phyloP scores from a whole-genome alignment of 2,888 invertebrate species.

The Podotricha telesiphe region DNA sequence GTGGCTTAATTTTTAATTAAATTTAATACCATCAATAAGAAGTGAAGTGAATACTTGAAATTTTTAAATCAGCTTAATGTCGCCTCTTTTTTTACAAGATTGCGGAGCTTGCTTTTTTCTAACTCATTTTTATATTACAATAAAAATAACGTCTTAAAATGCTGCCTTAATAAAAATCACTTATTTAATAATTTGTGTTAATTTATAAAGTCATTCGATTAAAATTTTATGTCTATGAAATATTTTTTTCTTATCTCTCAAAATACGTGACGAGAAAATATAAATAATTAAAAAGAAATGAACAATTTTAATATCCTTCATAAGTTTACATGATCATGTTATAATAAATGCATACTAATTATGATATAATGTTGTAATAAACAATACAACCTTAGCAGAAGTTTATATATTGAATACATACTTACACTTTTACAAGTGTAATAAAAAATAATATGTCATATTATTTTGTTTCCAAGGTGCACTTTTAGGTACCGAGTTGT shows the following conservation, averaged over 20 bases:
- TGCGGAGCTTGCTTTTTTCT: neutral
- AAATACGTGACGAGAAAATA: neutral
- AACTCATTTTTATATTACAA: neutral
- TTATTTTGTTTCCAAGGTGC: neutral
- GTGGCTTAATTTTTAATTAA: conserved; percentile 24
- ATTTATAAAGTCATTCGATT: neutral
- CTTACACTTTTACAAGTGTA: neutral
- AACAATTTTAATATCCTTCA: neutral
- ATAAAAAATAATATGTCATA: neutral
- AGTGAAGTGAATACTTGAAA: neutral
- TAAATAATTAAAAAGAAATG: neutral
- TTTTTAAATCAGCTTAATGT: conserved; percentile 18
- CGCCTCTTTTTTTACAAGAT: neutral
- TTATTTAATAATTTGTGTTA: neutral
- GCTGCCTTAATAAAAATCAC: neutral
- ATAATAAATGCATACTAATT: neutral
- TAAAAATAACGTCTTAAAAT: neutral
- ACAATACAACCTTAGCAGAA: neutral
- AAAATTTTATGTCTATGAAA: too few relatives aligned
- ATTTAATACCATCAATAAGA: conserved; percentile 17
- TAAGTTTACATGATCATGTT: neutral
- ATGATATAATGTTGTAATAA: neutral
- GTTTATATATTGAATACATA: neutral
- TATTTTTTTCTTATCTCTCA: neutral
- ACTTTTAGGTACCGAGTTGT: conserved; percentile 21